phyloP scores from a whole-genome alignment of 2,113 vertebrate genomes.

The Phylloscopus whistleri region DNA sequence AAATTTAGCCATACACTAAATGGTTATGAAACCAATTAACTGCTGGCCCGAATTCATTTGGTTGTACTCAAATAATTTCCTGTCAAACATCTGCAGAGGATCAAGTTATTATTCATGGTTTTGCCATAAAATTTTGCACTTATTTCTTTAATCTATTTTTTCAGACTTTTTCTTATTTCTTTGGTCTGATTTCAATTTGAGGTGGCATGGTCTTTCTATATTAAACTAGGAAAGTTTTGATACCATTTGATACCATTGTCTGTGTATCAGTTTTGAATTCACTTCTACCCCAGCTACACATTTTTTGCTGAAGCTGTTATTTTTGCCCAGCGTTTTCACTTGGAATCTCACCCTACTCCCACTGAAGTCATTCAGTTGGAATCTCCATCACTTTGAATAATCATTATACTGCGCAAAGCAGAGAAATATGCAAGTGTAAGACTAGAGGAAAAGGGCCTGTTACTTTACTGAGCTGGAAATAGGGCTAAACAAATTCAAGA shows the following conservation, averaged over 20 bases:
- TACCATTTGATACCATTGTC: background rate
- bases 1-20: background rate
- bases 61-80: background rate
- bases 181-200: background rate
- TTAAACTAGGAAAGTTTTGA: background rate
- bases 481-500: background rate
- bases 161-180: background rate
- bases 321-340: background rate
- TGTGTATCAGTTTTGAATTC: background rate
- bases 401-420: background rate
- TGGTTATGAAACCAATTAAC: conserved; percentile 12
- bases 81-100: conserved; percentile 32
- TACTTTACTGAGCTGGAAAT: background rate
- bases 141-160: background rate
- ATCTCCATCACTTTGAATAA: conserved; percentile 28
- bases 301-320: conserved; percentile 34
- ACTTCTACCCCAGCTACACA: background rate
- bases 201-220: background rate
- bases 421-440: background rate
- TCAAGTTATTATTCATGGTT: background rate
- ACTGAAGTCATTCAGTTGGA: conserved; percentile 40
- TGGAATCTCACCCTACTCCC: background rate
- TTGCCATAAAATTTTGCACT: background rate
- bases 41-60: background rate
- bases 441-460: background rate